phyloP scores from a whole-genome alignment of 2,797 vertebrate genomes.

The Sebastes oblongus region DNA sequence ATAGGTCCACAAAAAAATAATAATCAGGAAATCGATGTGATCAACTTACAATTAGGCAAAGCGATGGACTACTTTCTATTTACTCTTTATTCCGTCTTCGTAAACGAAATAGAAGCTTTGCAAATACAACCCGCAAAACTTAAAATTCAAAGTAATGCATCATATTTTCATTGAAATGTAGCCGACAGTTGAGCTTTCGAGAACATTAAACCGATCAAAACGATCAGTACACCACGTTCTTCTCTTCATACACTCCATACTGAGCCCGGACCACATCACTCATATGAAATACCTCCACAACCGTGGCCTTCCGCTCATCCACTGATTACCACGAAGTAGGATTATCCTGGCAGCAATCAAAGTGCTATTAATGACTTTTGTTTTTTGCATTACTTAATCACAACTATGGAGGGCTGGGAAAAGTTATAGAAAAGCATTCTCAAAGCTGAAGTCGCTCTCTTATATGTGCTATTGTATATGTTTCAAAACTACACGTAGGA shows the following conservation, averaged over 20 bases:
- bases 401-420: not conserved
- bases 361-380: slow-evolving; percentile 28
- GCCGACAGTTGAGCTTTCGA: not conserved
- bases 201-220: slow-evolving; percentile 3
- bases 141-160: not conserved
- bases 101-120: not conserved
- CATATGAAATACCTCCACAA: slow-evolving; percentile 62
- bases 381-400: slow-evolving; percentile 26
- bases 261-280: slow-evolving; percentile 54
- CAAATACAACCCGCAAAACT: slow-evolving; percentile 1
- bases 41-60: not conserved
- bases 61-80: not conserved
- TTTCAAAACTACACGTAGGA: not conserved
- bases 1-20: not conserved
- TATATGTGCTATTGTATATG: not conserved
- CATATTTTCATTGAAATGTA: not conserved
- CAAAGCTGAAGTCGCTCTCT: not conserved
- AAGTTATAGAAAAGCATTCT: not conserved
- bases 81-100: not conserved
- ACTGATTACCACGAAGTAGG: slow-evolving; percentile 28
- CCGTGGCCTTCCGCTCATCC: slow-evolving; percentile 49
- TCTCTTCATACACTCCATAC: slow-evolving; percentile 23
- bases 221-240: slow-evolving; percentile 44
- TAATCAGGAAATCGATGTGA: not conserved
- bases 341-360: slow-evolving; percentile 46